These are phyloP conservation scores for Rallus limicola DNA, from an alignment of 2,113 vertebrate species.

Conservation along the genomic window DNA sequence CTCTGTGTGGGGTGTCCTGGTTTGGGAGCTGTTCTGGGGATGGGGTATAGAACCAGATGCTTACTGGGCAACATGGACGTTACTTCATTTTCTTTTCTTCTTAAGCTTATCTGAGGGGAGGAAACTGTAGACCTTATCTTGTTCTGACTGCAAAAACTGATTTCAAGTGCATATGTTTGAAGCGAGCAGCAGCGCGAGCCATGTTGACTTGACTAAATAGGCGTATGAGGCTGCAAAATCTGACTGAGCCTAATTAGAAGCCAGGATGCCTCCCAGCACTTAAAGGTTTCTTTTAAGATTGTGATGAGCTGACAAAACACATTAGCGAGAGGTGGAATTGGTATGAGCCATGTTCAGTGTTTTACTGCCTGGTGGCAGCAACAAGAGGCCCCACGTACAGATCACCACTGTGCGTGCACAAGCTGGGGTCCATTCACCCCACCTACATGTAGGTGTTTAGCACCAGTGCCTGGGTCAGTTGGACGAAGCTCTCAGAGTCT, in stretches of 20 bases:
- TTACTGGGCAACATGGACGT: neutral
- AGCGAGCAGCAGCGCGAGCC: neutral
- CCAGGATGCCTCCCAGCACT: conserved; percentile 18
- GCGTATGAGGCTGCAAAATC: neutral
- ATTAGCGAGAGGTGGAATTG: conserved; percentile 15
- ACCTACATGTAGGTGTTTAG: neutral
- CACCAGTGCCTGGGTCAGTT: too few species aligned
- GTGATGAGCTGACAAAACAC: conserved; percentile 42
- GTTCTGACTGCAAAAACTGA: conserved; percentile 30
- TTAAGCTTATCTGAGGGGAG: conserved; percentile 25
- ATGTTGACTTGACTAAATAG: neutral
- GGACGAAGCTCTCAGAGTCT: neutral
- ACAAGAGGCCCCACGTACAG: neutral
- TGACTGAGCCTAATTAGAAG: conserved; percentile 17
- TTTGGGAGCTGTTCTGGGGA: neutral
- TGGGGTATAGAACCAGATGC: neutral
- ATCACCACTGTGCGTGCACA: neutral
- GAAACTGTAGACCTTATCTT: neutral
- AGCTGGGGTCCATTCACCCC: neutral
- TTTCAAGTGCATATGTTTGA: neutral
- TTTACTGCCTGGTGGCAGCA: neutral
- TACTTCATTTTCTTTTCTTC: conserved; percentile 1
- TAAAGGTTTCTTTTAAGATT: conserved; percentile 30
- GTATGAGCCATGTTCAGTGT: neutral
- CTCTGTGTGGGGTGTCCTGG: neutral